Conservation (phyloP, 2,888 invertebrate species). For the Uloborus plumipes region DNA sequence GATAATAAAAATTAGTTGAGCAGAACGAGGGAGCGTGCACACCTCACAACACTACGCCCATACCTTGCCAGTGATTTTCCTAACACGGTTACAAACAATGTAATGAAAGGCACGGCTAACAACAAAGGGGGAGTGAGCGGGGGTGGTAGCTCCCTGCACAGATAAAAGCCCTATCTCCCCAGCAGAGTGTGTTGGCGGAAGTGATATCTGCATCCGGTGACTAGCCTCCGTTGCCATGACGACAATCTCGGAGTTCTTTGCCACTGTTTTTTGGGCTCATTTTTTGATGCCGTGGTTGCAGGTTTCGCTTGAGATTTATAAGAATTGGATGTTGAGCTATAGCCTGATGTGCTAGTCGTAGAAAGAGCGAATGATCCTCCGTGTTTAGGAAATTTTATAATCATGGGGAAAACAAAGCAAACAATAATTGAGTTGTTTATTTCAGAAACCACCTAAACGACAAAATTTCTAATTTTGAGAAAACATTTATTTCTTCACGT, state of each 20-base stretch:
- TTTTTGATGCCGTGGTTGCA: too few relatives aligned
- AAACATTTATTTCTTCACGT: too few relatives aligned
- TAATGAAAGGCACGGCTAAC: constrained; percentile 16
- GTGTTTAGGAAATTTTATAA: too few relatives aligned
- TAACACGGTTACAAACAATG: constrained; percentile 46
- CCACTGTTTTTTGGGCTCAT: too few relatives aligned
- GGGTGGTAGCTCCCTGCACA: background rate
- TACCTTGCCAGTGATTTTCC: constrained; percentile 19
- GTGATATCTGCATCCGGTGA: constrained; percentile 59
- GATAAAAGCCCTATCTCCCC: background rate
- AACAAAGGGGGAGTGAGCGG: constrained; percentile 21
- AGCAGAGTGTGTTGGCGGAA: constrained; percentile 43
- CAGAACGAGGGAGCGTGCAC: background rate
- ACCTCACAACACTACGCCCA: background rate
- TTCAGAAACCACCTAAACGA: too few relatives aligned
- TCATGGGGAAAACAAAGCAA: too few relatives aligned
- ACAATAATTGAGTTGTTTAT: too few relatives aligned
- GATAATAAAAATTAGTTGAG: constrained; percentile 4
- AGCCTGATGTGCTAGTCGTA: too few relatives aligned
- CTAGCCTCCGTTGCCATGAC: constrained; percentile 40
- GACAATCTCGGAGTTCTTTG: constrained; percentile 24
- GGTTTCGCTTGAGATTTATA: too few relatives aligned
- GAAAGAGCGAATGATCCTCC: too few relatives aligned
- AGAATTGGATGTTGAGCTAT: too few relatives aligned
- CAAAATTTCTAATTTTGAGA: too few relatives aligned